phyloP scores from a whole-genome alignment of 2,113 vertebrate species.

The Coreoperca whiteheadi region DNA sequence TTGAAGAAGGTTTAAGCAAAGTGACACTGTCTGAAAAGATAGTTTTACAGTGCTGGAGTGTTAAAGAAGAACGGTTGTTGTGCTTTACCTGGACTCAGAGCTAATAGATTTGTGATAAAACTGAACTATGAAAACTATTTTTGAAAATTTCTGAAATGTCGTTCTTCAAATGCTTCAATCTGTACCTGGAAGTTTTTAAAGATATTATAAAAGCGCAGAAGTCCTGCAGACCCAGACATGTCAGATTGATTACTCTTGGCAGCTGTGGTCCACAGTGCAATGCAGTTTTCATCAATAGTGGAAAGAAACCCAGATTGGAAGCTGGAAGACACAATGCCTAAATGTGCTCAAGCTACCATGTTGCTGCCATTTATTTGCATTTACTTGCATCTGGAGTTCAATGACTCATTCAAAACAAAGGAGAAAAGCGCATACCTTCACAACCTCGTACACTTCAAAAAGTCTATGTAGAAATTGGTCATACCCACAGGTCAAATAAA shows the following conservation, averaged over 20 bases:
- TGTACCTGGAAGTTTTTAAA: background rate
- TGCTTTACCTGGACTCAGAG: slow-evolving; percentile 9
- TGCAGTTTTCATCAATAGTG: slow-evolving; percentile 20
- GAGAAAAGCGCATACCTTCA: background rate
- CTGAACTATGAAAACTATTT: background rate
- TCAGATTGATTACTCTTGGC: slow-evolving; percentile 35
- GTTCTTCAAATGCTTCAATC: background rate
- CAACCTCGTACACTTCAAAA: background rate
- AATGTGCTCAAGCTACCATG: slow-evolving; percentile 4
- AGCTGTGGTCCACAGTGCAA: slow-evolving; percentile 18
- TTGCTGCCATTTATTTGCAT: slow-evolving; percentile 36
- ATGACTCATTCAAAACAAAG: background rate
- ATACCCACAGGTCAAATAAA: background rate
- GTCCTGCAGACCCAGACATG: slow-evolving; percentile 2
- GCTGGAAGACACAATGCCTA: slow-evolving; percentile 12
- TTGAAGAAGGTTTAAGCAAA: slow-evolving; percentile 52
- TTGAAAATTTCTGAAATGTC: background rate
- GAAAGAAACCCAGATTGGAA: slow-evolving; percentile 14
- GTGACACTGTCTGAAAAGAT: slow-evolving; percentile 49
- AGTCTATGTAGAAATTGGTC: background rate
- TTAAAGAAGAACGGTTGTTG: slow-evolving; percentile 11
- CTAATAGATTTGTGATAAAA: background rate
- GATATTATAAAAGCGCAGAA: background rate
- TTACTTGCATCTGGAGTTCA: slow-evolving; percentile 19
- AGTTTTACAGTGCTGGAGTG: slow-evolving; percentile 5